phyloP scores from a whole-genome alignment of 2,888 invertebrate species.

The Dicyrtomina minuta region DNA sequence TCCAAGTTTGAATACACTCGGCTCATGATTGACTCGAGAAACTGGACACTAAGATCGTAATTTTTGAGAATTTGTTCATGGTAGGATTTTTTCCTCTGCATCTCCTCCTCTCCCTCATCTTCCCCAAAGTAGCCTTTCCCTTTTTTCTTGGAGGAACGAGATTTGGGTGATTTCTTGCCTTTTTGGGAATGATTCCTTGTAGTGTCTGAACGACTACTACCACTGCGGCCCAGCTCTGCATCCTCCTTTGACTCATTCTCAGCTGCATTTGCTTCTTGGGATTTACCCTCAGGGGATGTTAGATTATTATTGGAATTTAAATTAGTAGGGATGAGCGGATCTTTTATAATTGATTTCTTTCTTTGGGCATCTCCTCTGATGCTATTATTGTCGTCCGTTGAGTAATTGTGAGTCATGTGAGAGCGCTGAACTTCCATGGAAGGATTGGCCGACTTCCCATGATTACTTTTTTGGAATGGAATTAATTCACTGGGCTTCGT shows the following conservation, averaged over 20 bases:
- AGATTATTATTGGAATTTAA: no score
- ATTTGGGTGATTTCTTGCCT: no score
- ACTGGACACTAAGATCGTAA: not conserved
- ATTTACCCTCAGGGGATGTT: no score
- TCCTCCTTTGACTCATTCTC: not conserved
- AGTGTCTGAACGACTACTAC: not conserved
- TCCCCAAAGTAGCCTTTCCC: slow-evolving; percentile 19
- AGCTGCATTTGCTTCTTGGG: not conserved
- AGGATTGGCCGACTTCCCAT: not conserved
- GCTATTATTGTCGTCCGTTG: no score
- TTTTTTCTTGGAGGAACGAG: no score
- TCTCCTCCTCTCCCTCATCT: slow-evolving; percentile 10
- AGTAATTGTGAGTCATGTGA: no score
- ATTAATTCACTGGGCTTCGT: slow-evolving; percentile 60
- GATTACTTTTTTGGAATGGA: not conserved
- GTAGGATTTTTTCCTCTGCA: not conserved
- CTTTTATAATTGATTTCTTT: not conserved
- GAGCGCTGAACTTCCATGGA: slow-evolving; percentile 9
- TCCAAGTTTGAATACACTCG: not conserved
- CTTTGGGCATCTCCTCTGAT: no score
- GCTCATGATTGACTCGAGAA: not conserved
- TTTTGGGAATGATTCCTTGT: no score
- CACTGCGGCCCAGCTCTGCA: no score
- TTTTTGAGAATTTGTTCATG: not conserved
- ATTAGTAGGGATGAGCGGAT: not conserved